Base-by-base conservation (phyloP, 2,113 vertebrate genomes). In the Anthoscopus minutus region DNA sequence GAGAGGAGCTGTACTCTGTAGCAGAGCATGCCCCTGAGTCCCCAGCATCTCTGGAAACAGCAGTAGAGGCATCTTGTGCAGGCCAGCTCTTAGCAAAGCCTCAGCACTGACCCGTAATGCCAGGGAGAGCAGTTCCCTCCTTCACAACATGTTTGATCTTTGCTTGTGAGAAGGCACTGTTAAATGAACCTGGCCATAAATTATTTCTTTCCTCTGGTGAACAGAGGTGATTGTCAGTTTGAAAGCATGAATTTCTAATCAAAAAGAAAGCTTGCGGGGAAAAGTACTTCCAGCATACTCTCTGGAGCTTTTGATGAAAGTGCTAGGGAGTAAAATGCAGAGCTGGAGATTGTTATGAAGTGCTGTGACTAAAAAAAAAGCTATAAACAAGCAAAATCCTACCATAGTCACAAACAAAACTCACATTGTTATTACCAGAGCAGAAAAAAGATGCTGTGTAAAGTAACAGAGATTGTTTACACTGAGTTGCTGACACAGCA, bases 381-480 rank as follows among this genome's bases (percentile, higher is more conserved):
- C 2, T 40, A 87, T n/a, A 92, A 96, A 70, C 38, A 66, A 86
- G 76, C 62, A 83, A 88, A 92, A 81, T 76, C 27, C 47, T 86
- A 20, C 25, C 51, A 74, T 30, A 81, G 72, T 86, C 77, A 83
- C 56, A 83, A 67, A 88, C 64, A 91, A 93, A 91, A 72, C 1
- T 0, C 53, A 77, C 42, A 73, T 73, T 86, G 74, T 70, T 94
- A 77, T 77, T 81, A 58, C 69, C 64, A 81, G 65, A 81, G 13
- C 19, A 89, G 69, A 90, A 94, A 81, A 83, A 82, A 64, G 54
- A 91, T 81, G 51, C 33, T 71, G 69, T 53, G 92, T 60, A 74
- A 92, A 92, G 81, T 86, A 90, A 77, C 38, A 85, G 70, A 80
- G n/a, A 88, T 77, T 80, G 62, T 94, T 95, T 88, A 61, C 60